These are phyloP conservation scores for Fundulus diaphanus DNA, from an alignment of 2,797 vertebrate species.

Conservation along the genomic window DNA sequence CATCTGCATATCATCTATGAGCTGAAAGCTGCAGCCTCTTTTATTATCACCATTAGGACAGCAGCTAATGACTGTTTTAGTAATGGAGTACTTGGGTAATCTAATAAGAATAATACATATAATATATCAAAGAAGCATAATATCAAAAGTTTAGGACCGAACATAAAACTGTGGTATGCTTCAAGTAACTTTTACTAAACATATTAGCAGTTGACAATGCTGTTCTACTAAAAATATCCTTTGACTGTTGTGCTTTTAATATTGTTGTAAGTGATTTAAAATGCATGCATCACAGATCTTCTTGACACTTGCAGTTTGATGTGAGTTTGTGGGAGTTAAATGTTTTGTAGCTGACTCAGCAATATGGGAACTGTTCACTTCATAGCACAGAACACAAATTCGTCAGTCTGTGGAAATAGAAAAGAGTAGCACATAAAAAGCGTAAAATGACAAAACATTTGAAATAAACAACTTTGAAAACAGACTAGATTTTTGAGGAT, in stretches of 20 bases:
- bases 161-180: not conserved
- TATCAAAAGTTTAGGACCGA: not conserved
- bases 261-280: not conserved
- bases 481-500: not conserved
- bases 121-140: too few relatives aligned
- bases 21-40: not conserved
- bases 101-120: too few relatives aligned
- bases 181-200: not conserved
- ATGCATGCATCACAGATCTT: not conserved
- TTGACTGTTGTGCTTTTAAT: not conserved
- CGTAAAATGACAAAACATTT: not conserved
- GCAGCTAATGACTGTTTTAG: too few relatives aligned
- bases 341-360: not conserved
- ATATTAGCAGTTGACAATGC: too few relatives aligned
- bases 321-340: not conserved
- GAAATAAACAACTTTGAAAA: not conserved
- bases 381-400: not conserved
- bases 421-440: not conserved
- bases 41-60: not conserved
- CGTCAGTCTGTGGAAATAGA: not conserved
- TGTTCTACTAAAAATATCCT: not conserved
- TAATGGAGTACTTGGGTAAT: too few relatives aligned
- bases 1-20: not conserved
- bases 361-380: not conserved
- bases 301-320: not conserved